phyloP scores from a whole-genome alignment of 2,797 vertebrate species.

The Thripadectes ignobilis region DNA sequence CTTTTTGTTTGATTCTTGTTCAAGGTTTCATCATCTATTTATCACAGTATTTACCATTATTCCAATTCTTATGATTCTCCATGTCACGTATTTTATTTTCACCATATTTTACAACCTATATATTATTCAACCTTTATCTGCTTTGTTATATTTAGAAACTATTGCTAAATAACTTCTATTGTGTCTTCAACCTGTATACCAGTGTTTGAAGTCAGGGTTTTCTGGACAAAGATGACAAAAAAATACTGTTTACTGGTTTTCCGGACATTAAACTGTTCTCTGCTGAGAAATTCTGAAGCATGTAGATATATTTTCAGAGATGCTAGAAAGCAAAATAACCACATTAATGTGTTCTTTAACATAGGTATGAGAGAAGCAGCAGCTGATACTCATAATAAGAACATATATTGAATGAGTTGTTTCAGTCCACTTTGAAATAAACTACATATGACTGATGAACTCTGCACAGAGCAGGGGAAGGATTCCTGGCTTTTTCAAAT shows the following conservation, averaged over 20 bases:
- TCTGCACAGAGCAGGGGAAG: background rate
- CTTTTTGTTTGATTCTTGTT: background rate
- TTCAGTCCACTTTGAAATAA: background rate
- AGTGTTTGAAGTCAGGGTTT: background rate
- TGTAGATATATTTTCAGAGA: background rate
- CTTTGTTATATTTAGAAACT: background rate
- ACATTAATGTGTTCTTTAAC: background rate
- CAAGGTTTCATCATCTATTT: background rate
- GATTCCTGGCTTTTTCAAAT: background rate
- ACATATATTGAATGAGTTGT: background rate
- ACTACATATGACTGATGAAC: background rate
- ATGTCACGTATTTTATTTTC: background rate
- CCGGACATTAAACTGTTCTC: background rate
- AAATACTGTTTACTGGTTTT: background rate
- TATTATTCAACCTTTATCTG: background rate
- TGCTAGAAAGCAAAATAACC: background rate
- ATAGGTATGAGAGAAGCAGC: background rate
- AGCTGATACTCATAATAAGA: background rate
- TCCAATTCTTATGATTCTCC: background rate
- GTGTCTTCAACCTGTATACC: background rate
- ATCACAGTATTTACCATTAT: background rate
- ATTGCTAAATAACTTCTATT: background rate
- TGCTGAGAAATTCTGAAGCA: background rate
- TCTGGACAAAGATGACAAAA: background rate
- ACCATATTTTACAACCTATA: rapidly evolving